A percentile compares a stretch with the other conserved stretches of the same genome.
Evolutionary conservation across 1,140 invertebrate species (phyloP).

Genomic region (Caligus rogercresseyi): DNA sequence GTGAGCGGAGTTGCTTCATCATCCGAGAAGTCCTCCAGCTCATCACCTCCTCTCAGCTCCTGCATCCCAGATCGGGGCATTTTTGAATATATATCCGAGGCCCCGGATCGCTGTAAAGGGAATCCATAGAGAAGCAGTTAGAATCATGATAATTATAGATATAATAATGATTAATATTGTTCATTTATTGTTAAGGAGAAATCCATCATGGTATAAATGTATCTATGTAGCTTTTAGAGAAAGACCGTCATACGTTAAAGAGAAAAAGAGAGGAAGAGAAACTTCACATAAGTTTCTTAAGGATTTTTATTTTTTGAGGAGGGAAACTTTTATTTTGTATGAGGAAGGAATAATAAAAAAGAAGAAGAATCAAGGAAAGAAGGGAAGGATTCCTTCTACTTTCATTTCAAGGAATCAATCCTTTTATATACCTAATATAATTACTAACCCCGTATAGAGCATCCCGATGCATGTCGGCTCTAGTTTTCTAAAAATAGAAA

Average conservation of each 20-base stretch:
- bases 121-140: not conserved
- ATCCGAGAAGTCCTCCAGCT: slow-evolving; percentile 53
- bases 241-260: not conserved
- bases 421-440: too few relatives aligned
- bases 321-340: too few relatives aligned
- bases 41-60: slow-evolving; percentile 23
- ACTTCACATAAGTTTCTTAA: too few relatives aligned
- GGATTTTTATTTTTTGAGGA: too few relatives aligned
- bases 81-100: slow-evolving; percentile 6
- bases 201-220: too few relatives aligned
- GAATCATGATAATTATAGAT: not conserved
- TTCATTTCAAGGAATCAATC: not conserved
- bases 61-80: not conserved
- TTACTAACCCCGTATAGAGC: not conserved
- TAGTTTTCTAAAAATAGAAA: too few relatives aligned
- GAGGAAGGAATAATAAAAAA: not conserved
- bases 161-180: not conserved
- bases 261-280: too few relatives aligned
- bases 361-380: not conserved
- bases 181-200: not conserved
- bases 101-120: slow-evolving; percentile 8
- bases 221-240: too few relatives aligned
- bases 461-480: not conserved
- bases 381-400: not conserved
- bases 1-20: slow-evolving; percentile 63